Evolutionary conservation across 1,140 invertebrate genomes (phyloP).

Genomic region (Arctopsyche grandis): DNA sequence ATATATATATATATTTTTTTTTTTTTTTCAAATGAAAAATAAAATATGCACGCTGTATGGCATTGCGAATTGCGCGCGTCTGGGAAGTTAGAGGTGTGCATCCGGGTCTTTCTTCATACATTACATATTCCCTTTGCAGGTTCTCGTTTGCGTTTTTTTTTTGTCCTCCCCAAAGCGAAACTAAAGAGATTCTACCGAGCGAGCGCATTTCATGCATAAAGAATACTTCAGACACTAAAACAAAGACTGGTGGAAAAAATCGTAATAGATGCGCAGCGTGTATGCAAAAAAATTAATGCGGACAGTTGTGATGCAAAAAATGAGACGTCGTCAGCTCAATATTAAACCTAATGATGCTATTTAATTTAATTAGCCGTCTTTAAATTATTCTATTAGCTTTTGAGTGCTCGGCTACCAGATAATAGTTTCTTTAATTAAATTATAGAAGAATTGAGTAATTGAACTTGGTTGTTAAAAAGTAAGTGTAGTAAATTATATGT

Average conservation of each 20-base stretch:
- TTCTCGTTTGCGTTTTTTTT: not conserved
- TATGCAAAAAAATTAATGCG: not conserved
- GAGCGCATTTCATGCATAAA: conserved; percentile 31
- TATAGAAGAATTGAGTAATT: too few relatives aligned
- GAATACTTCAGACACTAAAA: conserved; percentile 17
- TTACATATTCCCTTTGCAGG: conserved; percentile 25
- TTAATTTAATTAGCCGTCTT: too few relatives aligned
- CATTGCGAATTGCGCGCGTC: conserved; percentile 4
- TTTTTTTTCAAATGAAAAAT: not conserved
- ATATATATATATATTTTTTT: not conserved
- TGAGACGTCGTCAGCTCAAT: too few relatives aligned
- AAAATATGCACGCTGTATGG: not conserved
- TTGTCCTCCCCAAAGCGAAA: conserved; percentile 8
- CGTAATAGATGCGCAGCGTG: conserved; percentile 41
- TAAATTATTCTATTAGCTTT: too few relatives aligned
- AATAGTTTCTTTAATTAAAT: too few relatives aligned
- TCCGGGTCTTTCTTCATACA: conserved; percentile 35
- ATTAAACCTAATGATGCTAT: too few relatives aligned
- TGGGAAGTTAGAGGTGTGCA: conserved; percentile 29
- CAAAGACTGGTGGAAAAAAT: conserved; percentile 46
- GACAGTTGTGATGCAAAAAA: too few relatives aligned
- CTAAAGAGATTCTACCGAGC: conserved; percentile 10
- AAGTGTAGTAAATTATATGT: too few relatives aligned
- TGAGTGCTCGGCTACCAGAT: too few relatives aligned
- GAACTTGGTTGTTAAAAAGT: too few relatives aligned